Base-by-base conservation (phyloP, 2,113 vertebrate species). In the Columba livia region DNA sequence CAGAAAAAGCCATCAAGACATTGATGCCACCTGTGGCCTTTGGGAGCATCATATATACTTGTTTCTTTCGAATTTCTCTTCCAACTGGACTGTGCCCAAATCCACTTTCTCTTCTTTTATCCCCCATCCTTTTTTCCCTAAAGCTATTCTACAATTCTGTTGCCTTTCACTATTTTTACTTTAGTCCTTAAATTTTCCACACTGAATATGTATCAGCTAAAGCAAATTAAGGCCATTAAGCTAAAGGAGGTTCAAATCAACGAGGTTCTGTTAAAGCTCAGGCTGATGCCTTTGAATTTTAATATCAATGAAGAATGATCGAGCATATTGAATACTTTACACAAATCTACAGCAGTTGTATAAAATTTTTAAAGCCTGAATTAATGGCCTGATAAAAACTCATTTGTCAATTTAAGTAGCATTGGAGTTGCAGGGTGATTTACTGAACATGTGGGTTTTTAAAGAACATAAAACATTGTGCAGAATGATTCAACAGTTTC, bases 261-360 rank as follows among this genome's bases (percentile, higher is more conserved):
- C 2, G 15, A 82, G 38, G 16, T 50, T 6, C 62, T 89, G 23
- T 94, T 97, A 88, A 92, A 97, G 67, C 62, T 79, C 70, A 78
- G 74, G 38, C 24, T 75, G 31, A 58, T 57, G 58, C 40, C 90
- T 97, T 40, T 72, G 79, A 94, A 96, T 94, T 97, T 96, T 91
- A 94, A 96, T 95, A 94, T 91, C 88, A 85, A 25, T 94, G 89
- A 38, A 50, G 66, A 94, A 97, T 94, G 74, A 95, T 89, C 83
- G 82, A 66, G 34, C 47, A 90, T 91, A 96, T 84, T 74, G 84
- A 94, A 81, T 82, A 64, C 51, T 96, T 97, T 1, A 25, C 87
- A 79, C 32, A 92, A 96, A 60, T 75, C 94, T 95, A 61, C 69
- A 84, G 74, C 83, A 34, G 31, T 5, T 28, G 7, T 61, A 91